Base-by-base conservation (phyloP, 64 coral and sea anemone species). In the Orbicella faveolata region DNA sequence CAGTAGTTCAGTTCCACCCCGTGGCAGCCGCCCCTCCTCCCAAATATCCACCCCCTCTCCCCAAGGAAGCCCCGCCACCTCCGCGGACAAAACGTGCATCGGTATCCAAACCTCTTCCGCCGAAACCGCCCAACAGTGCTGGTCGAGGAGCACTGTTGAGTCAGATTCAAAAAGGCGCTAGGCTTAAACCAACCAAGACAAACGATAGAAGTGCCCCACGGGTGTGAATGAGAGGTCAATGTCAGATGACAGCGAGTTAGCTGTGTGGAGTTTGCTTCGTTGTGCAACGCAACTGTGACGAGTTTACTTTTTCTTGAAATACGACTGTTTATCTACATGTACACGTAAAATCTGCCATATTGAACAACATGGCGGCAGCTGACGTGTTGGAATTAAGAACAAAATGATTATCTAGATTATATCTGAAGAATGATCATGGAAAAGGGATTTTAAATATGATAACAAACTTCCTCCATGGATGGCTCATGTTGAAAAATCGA, bases 151-250 rank as follows among this genome's bases (percentile, higher is more conserved):
- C 72, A n/a, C 44, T 92, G 26, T 53, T 92, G 64, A 67, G 83
- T 78, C 61, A 78, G 21, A 92, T 92, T 17, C 74, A 86, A 35
- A 87, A 80, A 74, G 90, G 90, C 13, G 34, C 83, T 15, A 87
- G 76, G 13, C 83, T 92, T 4, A 92, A 79, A 54, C 35, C 66
- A 77, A 69, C 90, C 15, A 44, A 52, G 63, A 84, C 61, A 19
- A 87, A 78, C 63, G 90, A 92, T 52, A 92, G 83, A 80, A 92
- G 90, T 36, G 76, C 83, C 19, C 90, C 90, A 3, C 84, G 76
- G 19, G 54, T 92, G 12, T 92, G 73, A 92, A 3, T 34, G 4
- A 14, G 1, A 23, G 39, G 33, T 34, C 33, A 8, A 33, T 74
- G 1, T 34, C 72, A 76, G 35, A 36, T 44, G 35, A 7, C 75